These are phyloP conservation scores for Sebastes itinus DNA, from an alignment of 2,797 vertebrate genomes.

Conservation along the genomic window DNA sequence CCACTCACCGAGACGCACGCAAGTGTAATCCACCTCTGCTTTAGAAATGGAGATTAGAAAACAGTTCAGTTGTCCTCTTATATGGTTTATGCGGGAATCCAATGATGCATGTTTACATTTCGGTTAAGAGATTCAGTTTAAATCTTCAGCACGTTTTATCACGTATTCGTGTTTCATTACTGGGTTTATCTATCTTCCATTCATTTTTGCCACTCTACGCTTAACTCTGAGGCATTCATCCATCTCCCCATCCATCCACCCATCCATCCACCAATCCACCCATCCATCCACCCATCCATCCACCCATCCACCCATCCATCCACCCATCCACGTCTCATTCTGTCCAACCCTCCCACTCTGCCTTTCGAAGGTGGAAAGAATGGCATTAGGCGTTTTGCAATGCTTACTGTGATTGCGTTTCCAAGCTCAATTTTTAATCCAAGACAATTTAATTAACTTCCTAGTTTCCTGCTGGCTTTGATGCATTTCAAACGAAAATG, in stretches of 20 bases:
- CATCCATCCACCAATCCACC: neutral
- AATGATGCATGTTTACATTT: slow-evolving; percentile 55
- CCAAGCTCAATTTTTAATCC: slow-evolving; percentile 67
- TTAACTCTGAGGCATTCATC: neutral
- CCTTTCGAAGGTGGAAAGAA: slow-evolving; percentile 18
- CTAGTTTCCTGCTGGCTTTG: slow-evolving; percentile 62
- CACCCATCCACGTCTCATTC: neutral
- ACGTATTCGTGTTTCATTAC: slow-evolving; percentile 13
- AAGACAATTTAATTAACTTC: slow-evolving; percentile 74
- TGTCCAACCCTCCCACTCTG: neutral
- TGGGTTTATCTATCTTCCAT: neutral
- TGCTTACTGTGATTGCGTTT: slow-evolving; percentile 58
- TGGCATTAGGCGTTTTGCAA: slow-evolving; percentile 30
- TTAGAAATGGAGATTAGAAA: slow-evolving; percentile 69
- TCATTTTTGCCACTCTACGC: neutral
- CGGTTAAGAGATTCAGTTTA: slow-evolving; percentile 30
- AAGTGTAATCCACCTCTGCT: slow-evolving; percentile 63
- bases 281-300: neutral
- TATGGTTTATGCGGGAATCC: slow-evolving; percentile 41
- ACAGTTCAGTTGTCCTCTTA: slow-evolving; percentile 32
- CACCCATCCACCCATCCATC: neutral
- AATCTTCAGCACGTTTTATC: slow-evolving; percentile 38
- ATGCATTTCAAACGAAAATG: slow-evolving; percentile 58
- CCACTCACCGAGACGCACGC: slow-evolving; percentile 44
- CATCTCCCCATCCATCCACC: neutral